Evolutionary conservation across 2,797 vertebrate genomes (phyloP), one percentile per base, ranked within the genome.

Genomic region (Onychomys torridus): DNA sequence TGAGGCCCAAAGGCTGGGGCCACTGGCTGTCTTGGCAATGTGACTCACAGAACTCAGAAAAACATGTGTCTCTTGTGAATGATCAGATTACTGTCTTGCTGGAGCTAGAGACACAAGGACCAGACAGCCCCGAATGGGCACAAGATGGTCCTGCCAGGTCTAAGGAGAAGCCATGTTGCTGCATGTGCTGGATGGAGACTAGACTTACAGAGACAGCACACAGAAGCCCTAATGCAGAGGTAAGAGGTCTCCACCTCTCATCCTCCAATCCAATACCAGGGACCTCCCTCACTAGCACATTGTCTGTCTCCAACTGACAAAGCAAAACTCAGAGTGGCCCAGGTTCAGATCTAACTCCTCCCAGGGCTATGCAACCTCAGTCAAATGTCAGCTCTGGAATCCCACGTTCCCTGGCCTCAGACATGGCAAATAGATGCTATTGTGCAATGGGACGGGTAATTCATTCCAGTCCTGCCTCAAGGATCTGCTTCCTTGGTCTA

Each of bases 111-210:
- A 61, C 90, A 73, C 19, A 21, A 84, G 89, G 37, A 96, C 89
- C 37, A 92, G 93, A 96, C 95, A 95, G 69, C 95, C 32, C 23
- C 78, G 9, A 95, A 87, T 76, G 95, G 94, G 92, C 85, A 84
- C 78, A 83, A 87, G 90, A 81, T 61, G 79, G 43, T 27, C 73
- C 88, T 93, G 63, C 81, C 57, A 81, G 94, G 69, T 75, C 94
- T 97, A 71, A 95, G 94, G 10, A 92, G 78, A n/a, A 86, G 65
- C 63, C 65, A 25, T 73, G 23, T 81, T 97, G 34, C 73, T 55
- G 14, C 34, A 77, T 94, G 81, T 37, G 81, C 9, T 19, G 40
- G 93, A 95, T 49, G 21, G 14, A 73, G 46, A 78, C 95, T 37
- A 63, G 82, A 34, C 73, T 78, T 78, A 63, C 27, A 10, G 3